These are phyloP conservation scores for Vireo griseus DNA, from an alignment of 2,797 vertebrate species.

Conservation along the genomic window DNA sequence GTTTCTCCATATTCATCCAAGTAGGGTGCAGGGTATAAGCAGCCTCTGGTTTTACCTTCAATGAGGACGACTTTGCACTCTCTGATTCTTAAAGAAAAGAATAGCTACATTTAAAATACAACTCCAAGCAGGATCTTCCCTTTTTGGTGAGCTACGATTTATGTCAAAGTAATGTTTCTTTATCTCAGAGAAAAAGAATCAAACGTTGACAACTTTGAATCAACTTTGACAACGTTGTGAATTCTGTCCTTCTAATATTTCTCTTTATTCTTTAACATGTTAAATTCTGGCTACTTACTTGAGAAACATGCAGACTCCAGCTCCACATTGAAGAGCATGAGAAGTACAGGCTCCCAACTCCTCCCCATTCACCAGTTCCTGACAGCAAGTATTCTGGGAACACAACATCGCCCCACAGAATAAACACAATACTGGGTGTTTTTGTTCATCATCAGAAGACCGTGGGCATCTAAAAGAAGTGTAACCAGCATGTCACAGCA, in stretches of 20 bases:
- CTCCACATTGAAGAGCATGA: conserved; percentile 90
- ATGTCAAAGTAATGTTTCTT: neutral
- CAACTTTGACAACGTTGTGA: neutral
- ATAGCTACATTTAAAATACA: neutral
- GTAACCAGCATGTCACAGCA: neutral
- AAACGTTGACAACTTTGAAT: no score
- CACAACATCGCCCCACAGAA: conserved; percentile 94
- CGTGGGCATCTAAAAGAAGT: conserved; percentile 85
- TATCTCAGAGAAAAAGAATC: neutral
- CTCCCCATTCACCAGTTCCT: conserved; percentile 89
- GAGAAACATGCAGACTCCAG: conserved; percentile 96
- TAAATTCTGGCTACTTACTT: conserved; percentile 77
- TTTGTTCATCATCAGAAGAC: conserved; percentile 89
- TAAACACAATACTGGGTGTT: conserved; percentile 92
- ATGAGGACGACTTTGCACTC: conserved; percentile 94
- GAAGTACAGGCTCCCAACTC: conserved; percentile 92
- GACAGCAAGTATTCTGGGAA: conserved; percentile 93
- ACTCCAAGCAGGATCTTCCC: neutral
- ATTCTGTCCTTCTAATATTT: neutral
- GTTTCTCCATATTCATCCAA: conserved; percentile 98
- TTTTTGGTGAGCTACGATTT: neutral
- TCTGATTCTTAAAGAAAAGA: conserved; percentile 83
- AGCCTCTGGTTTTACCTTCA: conserved; percentile 92
- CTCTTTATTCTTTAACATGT: neutral
- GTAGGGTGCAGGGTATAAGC: conserved; percentile 92